Evolutionary conservation across 2,113 vertebrate genomes (phyloP).

Genomic region (Melanostigma gelatinosum): DNA sequence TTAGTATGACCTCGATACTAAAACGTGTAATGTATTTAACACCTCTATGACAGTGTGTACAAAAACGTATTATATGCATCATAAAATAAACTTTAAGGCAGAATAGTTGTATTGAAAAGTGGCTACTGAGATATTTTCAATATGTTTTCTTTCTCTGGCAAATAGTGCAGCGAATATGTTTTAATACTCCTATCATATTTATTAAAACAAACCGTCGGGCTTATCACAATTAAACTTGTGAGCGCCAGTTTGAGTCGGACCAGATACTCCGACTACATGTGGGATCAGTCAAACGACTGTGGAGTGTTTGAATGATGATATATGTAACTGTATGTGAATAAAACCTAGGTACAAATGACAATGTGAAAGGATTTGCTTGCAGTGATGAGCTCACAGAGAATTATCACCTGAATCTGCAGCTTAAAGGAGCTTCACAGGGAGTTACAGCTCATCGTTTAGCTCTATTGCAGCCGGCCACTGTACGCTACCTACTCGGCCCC

Average conservation of each 20-base stretch:
- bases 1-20: background rate
- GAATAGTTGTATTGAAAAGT: background rate
- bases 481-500: background rate
- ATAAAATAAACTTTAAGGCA: background rate
- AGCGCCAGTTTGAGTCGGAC: background rate
- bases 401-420: no score
- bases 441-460: background rate
- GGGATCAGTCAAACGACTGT: background rate
- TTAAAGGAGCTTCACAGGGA: no score
- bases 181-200: background rate
- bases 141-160: background rate
- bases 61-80: background rate
- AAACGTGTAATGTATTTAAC: background rate
- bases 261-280: background rate
- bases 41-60: background rate
- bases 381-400: background rate
- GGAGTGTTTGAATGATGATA: constrained; percentile 19
- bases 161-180: background rate
- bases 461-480: background rate
- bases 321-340: background rate
- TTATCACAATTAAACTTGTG: background rate
- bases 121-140: background rate
- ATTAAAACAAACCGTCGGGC: background rate
- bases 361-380: background rate
- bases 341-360: background rate